Base-by-base conservation (phyloP, 2,888 invertebrate species). In the Lepidonotus clava region DNA sequence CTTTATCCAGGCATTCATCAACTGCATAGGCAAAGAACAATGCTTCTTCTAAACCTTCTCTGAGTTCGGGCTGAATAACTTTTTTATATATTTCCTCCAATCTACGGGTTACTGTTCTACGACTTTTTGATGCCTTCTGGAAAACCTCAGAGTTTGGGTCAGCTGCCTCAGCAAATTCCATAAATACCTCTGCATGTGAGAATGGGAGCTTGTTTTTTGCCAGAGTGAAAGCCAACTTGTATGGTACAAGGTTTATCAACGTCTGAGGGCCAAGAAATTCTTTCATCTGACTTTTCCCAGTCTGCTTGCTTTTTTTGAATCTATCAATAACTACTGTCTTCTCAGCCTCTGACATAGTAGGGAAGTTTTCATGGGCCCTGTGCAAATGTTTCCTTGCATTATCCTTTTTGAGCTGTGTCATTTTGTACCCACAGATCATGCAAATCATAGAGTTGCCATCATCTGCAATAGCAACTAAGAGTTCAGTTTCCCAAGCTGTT, bases 1-100 rank as follows among this genome's bases (percentile, higher is more conserved):
- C n/a, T 66, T 66, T 66, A n/a, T 66, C 66, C 66, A 66, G 8
- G n/a, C 24, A 66, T n/a, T 66, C 66, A n/a, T 67, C 67, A 1
- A 67, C 28, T 1, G 28, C 18, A 32, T 67, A 67, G 11, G 24
- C 67, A n/a, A n/a, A 67, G 36, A 67, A 67, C 2, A 34, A 18
- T 18, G 67, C 67, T 24, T 67, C 67, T 1, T 32, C 21, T 2
- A 67, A 18, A 34, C 28, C 67, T n/a, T n/a, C 21, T 2, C 24
- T 34, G 36, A 67, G 2, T 18, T n/a, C 28, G 24, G 14, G 2
- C 28, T 34, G 32, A 8, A 67, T 67, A 1, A 67, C 36, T 18
- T n/a, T 18, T 18, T 67, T n/a, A n/a, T 67, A 32, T 2, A 67
- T 67, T 4, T 67, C 67, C 1, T 67, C 67, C 1, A 67, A 32